Evolutionary conservation across 2,113 vertebrate species (phyloP), one percentile per base, ranked within the genome.

Genomic region (Agelaius tricolor): DNA sequence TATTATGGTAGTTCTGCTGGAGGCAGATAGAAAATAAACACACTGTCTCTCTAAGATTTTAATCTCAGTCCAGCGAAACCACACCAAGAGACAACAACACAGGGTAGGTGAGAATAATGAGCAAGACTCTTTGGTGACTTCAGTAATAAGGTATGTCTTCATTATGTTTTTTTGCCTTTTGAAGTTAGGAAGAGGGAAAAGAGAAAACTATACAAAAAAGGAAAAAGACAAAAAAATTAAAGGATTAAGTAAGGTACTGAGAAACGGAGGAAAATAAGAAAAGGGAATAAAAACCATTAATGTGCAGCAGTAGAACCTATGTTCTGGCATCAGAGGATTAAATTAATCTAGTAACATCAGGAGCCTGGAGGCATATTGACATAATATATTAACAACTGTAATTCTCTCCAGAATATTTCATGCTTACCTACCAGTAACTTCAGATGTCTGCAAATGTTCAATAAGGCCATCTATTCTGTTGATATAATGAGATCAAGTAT

Each of bases 401-500:
- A 78, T 90, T 88, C 39, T 78, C 72, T 81, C 85, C 72, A 81
- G 57, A 82, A 86, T 72, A 84, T 52, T 61, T 74, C 20, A 67
- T 41, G 62, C 35, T 86, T 84, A 96, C 90, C 66, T 77, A 92
- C 79, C 57, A 85, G 59, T 73, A 83, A 35, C 72, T 96, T 81
- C 79, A 93, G 51, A 81, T 46, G 43, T 71, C 76, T 83, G 30
- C 46, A 78, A 49, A 90, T 65, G 24, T 71, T 86, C 87, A 67
- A 6, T 37, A 94, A 63, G 52, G 31, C 47, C 35, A 74, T 84
- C 37, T 58, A 49, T 75, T 87, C 59, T 86, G 13, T 47, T 88
- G 58, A 73, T 82, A 61, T 9, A 89, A 51, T 63, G 58, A 80
- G 44, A 72, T 39, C 47, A 15, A 78, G 18, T 54, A 76, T 44